phyloP scores from a whole-genome alignment of 1,140 invertebrate genomes.

The Elymnias hypermnestra region DNA sequence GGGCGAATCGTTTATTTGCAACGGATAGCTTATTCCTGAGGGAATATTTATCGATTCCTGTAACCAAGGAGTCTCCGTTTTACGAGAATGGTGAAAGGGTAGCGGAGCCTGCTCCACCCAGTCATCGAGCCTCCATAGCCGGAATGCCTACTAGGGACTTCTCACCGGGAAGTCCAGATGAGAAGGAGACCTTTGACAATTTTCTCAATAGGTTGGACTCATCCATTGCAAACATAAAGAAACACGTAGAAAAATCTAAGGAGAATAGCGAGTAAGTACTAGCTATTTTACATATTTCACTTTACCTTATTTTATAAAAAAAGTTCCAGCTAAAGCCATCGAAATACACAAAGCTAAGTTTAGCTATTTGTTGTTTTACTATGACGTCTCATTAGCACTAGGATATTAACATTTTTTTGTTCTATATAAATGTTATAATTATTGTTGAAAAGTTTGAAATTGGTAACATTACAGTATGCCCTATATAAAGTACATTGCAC shows the following conservation, averaged over 20 bases:
- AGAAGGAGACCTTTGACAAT: conserved; percentile 85
- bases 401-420: too few relatives aligned
- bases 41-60: conserved; percentile 88
- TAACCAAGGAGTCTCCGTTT: conserved; percentile 79
- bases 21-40: conserved; percentile 92
- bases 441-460: too few relatives aligned
- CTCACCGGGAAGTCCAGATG: conserved; percentile 77
- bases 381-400: too few relatives aligned
- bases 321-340: too few relatives aligned
- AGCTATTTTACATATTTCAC: neutral
- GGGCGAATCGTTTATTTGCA: conserved; percentile 91
- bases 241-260: conserved; percentile 88
- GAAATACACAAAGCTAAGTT: too few relatives aligned
- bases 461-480: conserved; percentile 5
- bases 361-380: too few relatives aligned
- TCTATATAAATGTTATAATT: too few relatives aligned
- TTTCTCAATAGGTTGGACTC: conserved; percentile 92
- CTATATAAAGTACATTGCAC: conserved; percentile 12
- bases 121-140: conserved; percentile 74
- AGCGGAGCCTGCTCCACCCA: conserved; percentile 43
- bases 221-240: conserved; percentile 89
- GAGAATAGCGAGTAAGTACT: conserved; percentile 87
- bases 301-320: neutral
- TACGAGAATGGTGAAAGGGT: conserved; percentile 73
- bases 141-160: conserved; percentile 73